These are phyloP conservation scores for Apistogramma diplotaenia DNA, from an alignment of 2,113 vertebrate genomes.

Conservation along the genomic window DNA sequence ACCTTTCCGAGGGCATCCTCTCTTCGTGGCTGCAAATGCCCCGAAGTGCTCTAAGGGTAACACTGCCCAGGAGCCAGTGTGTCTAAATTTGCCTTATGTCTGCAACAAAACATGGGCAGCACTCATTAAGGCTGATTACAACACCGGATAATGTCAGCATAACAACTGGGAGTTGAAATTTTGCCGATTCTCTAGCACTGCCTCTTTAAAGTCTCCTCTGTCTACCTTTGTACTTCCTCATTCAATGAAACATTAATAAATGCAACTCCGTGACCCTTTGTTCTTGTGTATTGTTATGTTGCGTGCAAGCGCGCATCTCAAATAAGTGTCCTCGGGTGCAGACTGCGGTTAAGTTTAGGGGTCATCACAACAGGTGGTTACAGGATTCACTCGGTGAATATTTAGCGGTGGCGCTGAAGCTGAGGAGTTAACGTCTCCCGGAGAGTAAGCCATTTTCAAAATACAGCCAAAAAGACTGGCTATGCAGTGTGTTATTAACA, in stretches of 20 bases:
- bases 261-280: background rate
- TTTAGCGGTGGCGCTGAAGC: no score
- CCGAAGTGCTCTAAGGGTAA: background rate
- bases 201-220: background rate
- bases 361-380: background rate
- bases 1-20: background rate
- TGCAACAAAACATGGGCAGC: background rate
- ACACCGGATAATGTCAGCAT: background rate
- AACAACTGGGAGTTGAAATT: background rate
- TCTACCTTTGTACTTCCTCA: background rate
- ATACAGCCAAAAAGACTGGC: background rate
- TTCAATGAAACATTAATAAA: background rate
- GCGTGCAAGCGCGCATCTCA: background rate
- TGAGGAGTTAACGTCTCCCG: no score
- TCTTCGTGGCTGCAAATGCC: background rate
- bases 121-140: background rate
- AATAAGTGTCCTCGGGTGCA: background rate
- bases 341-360: background rate
- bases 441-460: background rate
- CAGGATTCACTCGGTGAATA: background rate
- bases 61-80: background rate
- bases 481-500: constrained; percentile 20
- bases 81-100: background rate
- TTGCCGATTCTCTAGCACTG: background rate
- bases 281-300: background rate